Evolutionary conservation across 2,797 vertebrate genomes (phyloP).

Genomic region (Labeo calbasu): DNA sequence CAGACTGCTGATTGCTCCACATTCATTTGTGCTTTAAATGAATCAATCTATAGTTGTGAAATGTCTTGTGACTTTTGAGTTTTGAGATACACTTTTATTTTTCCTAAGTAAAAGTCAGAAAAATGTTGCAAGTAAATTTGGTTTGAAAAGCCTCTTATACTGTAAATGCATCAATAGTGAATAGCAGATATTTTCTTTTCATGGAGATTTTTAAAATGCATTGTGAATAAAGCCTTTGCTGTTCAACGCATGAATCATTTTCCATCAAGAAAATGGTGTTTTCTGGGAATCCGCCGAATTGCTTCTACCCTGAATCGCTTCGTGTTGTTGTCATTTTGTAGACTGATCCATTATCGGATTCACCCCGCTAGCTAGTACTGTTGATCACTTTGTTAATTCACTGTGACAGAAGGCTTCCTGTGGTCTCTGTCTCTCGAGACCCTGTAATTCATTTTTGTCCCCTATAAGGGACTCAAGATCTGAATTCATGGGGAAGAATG

Average conservation of each 20-base stretch:
- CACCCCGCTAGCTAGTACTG: slow-evolving; percentile 33
- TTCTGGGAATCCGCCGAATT: neutral
- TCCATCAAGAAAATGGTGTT: slow-evolving; percentile 17
- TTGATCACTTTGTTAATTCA: slow-evolving; percentile 48
- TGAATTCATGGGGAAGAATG: slow-evolving; percentile 4
- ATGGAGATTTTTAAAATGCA: neutral
- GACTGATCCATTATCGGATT: slow-evolving; percentile 40
- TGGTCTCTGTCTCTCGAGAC: slow-evolving; percentile 26
- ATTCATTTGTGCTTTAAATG: neutral
- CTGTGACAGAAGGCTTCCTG: slow-evolving; percentile 43
- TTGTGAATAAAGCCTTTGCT: neutral
- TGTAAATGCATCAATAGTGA: neutral
- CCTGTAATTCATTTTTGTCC: slow-evolving; percentile 34
- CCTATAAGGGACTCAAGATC: slow-evolving; percentile 18
- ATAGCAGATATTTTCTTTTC: neutral
- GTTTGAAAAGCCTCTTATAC: neutral
- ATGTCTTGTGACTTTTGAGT: neutral
- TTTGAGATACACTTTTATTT: neutral
- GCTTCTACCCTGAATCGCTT: slow-evolving; percentile 37
- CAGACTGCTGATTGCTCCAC: neutral
- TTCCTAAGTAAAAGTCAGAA: neutral
- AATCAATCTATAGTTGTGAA: neutral
- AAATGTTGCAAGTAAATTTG: neutral
- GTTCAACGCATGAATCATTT: slow-evolving; percentile 8
- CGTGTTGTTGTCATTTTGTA: slow-evolving; percentile 31